phyloP scores from a whole-genome alignment of 2,888 invertebrate species.

The Acanthoscelides obtectus region DNA sequence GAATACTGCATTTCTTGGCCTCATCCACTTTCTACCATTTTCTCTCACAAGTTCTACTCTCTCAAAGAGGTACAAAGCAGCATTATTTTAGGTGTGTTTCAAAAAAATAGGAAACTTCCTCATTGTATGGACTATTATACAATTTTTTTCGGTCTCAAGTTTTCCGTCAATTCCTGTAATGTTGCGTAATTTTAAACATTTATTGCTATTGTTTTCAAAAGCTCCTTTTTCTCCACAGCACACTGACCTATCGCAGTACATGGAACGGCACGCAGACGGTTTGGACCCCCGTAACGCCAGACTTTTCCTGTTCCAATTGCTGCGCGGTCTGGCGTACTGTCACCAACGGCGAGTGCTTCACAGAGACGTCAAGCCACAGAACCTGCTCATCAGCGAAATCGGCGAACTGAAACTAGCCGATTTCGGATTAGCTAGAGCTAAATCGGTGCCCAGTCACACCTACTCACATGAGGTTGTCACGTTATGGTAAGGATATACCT shows the following conservation, averaged over 20 bases:
- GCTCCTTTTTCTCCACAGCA: constrained; percentile 58
- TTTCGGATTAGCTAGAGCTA: constrained; percentile 95
- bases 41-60: no score
- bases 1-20: no score
- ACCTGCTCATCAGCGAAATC: constrained; percentile 91
- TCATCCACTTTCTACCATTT: no score
- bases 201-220: background rate
- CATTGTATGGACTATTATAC: no score
- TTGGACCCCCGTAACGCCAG: constrained; percentile 91
- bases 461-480: constrained; percentile 99
- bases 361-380: constrained; percentile 97
- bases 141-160: no score
- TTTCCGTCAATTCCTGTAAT: no score
- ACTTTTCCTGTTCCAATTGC: constrained; percentile 93
- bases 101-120: no score
- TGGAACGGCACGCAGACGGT: constrained; percentile 79
- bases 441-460: constrained; percentile 97
- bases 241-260: constrained; percentile 97
- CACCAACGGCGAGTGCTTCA: constrained; percentile 95
- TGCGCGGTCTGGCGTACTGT: constrained; percentile 94
- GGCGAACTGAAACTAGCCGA: constrained; percentile 98
- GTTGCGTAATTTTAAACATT: no score
- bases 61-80: no score
- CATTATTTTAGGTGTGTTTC: no score
- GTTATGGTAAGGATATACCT: constrained; percentile 59